Percentiles rank a stretch among this genome's conserved stretches.
These are phyloP conservation scores for Remorina albescens DNA, from an alignment of 2,797 vertebrate genomes.

Conservation along the genomic window DNA sequence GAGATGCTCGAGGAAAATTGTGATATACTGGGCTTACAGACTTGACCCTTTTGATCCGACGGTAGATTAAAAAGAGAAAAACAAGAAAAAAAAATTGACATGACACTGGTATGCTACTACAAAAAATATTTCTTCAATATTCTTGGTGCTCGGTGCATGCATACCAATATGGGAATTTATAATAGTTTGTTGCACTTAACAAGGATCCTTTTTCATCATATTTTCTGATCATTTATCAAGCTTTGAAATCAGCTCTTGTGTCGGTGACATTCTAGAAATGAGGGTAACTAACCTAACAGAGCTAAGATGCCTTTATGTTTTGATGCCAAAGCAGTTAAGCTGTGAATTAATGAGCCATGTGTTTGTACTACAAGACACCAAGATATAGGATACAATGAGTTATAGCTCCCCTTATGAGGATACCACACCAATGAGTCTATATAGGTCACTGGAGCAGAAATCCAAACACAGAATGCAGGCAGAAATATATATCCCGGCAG, in stretches of 20 bases:
- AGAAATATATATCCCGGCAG: conserved; percentile 51
- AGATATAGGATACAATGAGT: conserved; percentile 21
- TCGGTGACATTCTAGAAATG: conserved; percentile 23
- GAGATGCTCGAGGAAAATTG: neutral
- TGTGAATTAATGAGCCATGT: conserved; percentile 50
- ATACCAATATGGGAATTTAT: too few relatives aligned
- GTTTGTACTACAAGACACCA: conserved; percentile 25
- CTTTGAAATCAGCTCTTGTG: conserved; percentile 17
- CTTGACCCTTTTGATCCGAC: neutral
- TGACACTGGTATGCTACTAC: neutral
- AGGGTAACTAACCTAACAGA: conserved; percentile 46
- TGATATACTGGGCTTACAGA: neutral
- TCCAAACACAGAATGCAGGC: conserved; percentile 43
- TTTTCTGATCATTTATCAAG: conserved; percentile 35
- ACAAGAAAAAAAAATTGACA: neutral
- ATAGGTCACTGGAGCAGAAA: conserved; percentile 53
- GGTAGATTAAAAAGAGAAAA: too few relatives aligned
- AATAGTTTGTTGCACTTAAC: too few relatives aligned
- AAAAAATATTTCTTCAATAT: neutral
- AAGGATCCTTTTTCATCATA: conserved; percentile 1
- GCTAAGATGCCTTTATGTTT: conserved; percentile 37
- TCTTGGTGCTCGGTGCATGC: too few relatives aligned
- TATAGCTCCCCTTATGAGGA: conserved; percentile 29
- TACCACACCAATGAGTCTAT: conserved; percentile 37
- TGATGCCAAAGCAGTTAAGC: conserved; percentile 32